Evolutionary conservation across 1,140 invertebrate genomes (phyloP), one percentile per base, ranked within the genome.

Genomic region (Zaprionus ghesquierei): DNA sequence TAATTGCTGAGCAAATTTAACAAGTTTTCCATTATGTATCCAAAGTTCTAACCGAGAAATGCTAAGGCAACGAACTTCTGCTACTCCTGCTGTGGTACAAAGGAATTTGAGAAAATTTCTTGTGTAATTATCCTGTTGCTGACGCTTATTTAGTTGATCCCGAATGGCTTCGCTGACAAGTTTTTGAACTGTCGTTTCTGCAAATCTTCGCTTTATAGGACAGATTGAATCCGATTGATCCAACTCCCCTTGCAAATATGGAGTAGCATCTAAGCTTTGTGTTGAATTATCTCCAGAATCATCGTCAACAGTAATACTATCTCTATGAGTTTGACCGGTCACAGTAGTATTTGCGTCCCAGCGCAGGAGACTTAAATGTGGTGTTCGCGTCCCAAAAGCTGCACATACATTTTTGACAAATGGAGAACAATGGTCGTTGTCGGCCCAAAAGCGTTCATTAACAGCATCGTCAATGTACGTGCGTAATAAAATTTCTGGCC

Each of bases 21-120:
- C 96, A 44, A 98, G 92, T 93, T 99, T 99, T 31, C 98, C 97
- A 93, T 98, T 99, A 86, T 98, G 98, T 25, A 99, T 93, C 98
- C 98, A 99, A 68, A 96, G 95, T 92, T 99, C 98, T 1, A 99
- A 92, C 22, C 96, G 94, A 12, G 96, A 95, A 8, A 96, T 95
- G 8, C 96, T 96, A 49, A 97, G 94, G 54, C 96, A 94, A 25
- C 98, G 94, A 46, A 95, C 94, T 91, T 98, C 97, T 1, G 95
- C 94, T 62, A 98, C 95, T 0, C 98, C 98, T 77, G 96, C 96
- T 0, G 97, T 95, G 0, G 95, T 95, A 0, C 97, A 96, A 20
- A 99, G 92, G 46, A 98, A 93, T 69, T 96, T 96, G 0, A 99
- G 94, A 65, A 98, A 96, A 77, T 98, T 98, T 54, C 97, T 95